These are phyloP conservation scores for Pantala flavescens DNA, from an alignment of 1,140 invertebrate species.

Conservation along the genomic window DNA sequence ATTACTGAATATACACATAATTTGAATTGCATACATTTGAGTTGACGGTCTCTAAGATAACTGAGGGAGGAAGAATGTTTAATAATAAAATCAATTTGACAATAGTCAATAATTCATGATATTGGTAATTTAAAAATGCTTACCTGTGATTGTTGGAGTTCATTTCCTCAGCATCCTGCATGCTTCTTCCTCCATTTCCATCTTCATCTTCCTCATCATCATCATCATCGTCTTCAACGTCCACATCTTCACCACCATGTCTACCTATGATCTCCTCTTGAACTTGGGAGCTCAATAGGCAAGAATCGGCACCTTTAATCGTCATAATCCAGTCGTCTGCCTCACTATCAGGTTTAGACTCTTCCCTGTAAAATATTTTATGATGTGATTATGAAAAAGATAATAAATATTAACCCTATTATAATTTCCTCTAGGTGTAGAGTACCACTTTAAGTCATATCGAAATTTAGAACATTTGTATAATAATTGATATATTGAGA, in stretches of 20 bases:
- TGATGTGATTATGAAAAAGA: too few species aligned
- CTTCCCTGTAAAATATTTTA: constrained; percentile 46
- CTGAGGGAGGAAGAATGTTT: too few species aligned
- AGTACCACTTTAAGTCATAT: too few species aligned
- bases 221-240: neutral
- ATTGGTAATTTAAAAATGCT: neutral
- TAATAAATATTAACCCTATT: too few species aligned
- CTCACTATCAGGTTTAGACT: constrained; percentile 69
- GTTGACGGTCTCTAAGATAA: too few species aligned
- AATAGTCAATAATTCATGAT: too few species aligned
- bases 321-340: constrained; percentile 90
- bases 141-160: neutral
- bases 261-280: neutral
- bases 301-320: constrained; percentile 53
- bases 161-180: neutral
- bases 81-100: too few species aligned
- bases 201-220: neutral
- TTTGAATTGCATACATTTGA: too few species aligned
- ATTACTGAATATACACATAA: too few species aligned
- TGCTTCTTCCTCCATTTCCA: neutral
- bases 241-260: neutral
- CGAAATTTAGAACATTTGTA: too few species aligned
- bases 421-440: too few species aligned
- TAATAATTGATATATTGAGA: too few species aligned
- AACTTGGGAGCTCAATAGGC: neutral